Percentiles rank a stretch among this genome's conserved stretches.
phyloP scores from a whole-genome alignment of 2,797 vertebrate genomes.

The Scarus forsteni region DNA sequence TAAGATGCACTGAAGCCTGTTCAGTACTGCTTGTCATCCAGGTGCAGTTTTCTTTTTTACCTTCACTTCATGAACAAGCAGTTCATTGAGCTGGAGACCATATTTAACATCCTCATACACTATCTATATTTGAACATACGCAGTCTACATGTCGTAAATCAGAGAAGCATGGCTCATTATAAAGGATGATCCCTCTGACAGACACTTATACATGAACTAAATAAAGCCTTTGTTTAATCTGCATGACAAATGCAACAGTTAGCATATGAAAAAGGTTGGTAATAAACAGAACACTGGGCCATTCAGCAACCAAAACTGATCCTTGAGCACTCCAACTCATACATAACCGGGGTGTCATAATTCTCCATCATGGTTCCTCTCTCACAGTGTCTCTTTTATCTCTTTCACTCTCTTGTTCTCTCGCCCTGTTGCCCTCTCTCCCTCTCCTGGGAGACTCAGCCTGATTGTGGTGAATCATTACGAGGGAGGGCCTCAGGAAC shows the following conservation, averaged over 20 bases:
- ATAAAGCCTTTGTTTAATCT: constrained; percentile 24
- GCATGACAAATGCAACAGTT: constrained; percentile 29
- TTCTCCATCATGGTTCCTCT: constrained; percentile 11
- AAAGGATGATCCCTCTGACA: not conserved
- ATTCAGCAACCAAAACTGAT: constrained; percentile 25
- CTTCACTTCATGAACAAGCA: no score
- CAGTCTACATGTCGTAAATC: not conserved
- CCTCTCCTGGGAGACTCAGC: constrained; percentile 47
- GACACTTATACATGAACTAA: constrained; percentile 10
- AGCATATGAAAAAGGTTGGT: constrained; percentile 43
- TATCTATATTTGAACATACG: no score
- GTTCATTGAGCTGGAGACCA: no score
- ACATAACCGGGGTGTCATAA: constrained; percentile 2
- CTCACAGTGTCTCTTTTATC: constrained; percentile 18
- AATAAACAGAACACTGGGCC: constrained; percentile 19
- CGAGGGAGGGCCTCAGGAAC: constrained; percentile 49
- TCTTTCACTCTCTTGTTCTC: constrained; percentile 9
- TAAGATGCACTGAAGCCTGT: no score
- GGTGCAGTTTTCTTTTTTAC: no score
- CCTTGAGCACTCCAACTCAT: constrained; percentile 12
- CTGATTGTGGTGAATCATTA: constrained; percentile 57
- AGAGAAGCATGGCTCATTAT: not conserved
- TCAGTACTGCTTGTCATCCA: no score
- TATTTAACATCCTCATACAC: no score
- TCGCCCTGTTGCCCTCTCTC: constrained; percentile 16